A percentile compares a stretch with the other conserved stretches of the same genome.
phyloP scores from a whole-genome alignment of 2,888 invertebrate genomes.

The Spisula solida region DNA sequence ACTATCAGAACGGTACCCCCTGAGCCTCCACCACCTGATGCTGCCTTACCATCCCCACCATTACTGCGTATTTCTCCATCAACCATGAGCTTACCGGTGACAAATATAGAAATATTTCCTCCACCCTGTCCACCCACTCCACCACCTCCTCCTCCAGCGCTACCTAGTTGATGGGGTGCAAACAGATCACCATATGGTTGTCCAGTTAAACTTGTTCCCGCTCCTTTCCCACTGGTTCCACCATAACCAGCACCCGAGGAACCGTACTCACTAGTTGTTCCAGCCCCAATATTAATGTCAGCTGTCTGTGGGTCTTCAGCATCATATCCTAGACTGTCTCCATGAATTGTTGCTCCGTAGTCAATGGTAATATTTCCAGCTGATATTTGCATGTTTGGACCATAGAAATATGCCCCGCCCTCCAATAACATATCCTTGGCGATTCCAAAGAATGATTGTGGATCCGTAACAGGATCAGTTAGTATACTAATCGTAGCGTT shows the following conservation, averaged over 20 bases:
- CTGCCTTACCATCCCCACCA: conserved; percentile 71
- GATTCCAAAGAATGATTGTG: conserved; percentile 64
- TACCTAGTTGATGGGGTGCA: conserved; percentile 75
- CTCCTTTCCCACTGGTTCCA: conserved; percentile 79
- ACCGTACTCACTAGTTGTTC: conserved; percentile 67
- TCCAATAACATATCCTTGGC: conserved; percentile 74
- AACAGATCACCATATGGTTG: conserved; percentile 81
- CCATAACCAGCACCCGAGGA: conserved; percentile 82
- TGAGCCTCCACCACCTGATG: conserved; percentile 77
- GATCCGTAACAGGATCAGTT: conserved; percentile 72
- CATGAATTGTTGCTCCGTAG: conserved; percentile 77
- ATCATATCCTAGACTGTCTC: conserved; percentile 74
- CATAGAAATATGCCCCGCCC: conserved; percentile 77
- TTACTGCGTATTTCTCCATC: conserved; percentile 78
- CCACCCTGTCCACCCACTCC: conserved; percentile 76
- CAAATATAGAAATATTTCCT: conserved; percentile 73
- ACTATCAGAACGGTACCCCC: conserved; percentile 78
- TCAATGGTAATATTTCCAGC: conserved; percentile 77
- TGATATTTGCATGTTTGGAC: conserved; percentile 73
- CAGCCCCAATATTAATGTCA: conserved; percentile 72
- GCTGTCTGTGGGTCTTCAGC: conserved; percentile 61
- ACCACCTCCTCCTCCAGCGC: conserved; percentile 77
- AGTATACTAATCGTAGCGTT: conserved; percentile 74
- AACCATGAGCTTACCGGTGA: conserved; percentile 72
- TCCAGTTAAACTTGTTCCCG: conserved; percentile 73